These are phyloP conservation scores for Diplazon laetatorius DNA, from an alignment of 2,888 invertebrate genomes.

Conservation along the genomic window DNA sequence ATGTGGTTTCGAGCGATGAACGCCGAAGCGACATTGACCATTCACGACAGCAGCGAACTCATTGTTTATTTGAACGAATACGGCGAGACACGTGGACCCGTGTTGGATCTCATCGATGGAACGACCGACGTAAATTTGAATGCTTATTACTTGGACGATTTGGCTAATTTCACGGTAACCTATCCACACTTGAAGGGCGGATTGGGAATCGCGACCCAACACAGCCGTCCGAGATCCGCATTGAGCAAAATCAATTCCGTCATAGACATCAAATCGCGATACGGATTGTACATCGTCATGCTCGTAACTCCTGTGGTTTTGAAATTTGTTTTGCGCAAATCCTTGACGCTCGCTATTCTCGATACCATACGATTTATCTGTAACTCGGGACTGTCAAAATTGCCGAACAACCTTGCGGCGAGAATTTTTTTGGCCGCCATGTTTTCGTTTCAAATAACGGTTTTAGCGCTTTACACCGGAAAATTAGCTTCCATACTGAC, in stretches of 20 bases:
- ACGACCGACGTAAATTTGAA: not conserved
- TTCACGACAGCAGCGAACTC: not conserved
- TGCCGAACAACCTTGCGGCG: not conserved
- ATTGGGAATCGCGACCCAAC: not conserved
- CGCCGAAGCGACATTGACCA: not conserved
- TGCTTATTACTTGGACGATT: not conserved
- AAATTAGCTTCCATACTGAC: conserved; percentile 15
- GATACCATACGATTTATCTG: not conserved
- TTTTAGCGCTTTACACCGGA: not conserved
- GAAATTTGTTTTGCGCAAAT: not conserved
- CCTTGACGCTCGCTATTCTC: not conserved
- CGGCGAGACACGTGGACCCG: not conserved
- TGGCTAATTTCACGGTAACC: not conserved
- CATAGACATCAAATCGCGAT: not conserved
- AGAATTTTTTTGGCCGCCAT: conserved; percentile 9
- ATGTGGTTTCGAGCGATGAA: not conserved
- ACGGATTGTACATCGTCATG: not conserved
- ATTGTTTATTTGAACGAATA: not conserved
- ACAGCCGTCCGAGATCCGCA: not conserved
- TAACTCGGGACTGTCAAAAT: not conserved
- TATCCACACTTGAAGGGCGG: not conserved
- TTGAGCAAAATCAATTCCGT: not conserved
- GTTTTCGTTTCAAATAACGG: conserved; percentile 10
- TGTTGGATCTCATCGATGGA: conserved; percentile 8
- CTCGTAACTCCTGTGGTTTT: not conserved